These are phyloP conservation scores for Procambarus clarkii DNA, from an alignment of 1,140 invertebrate genomes.

Conservation along the genomic window DNA sequence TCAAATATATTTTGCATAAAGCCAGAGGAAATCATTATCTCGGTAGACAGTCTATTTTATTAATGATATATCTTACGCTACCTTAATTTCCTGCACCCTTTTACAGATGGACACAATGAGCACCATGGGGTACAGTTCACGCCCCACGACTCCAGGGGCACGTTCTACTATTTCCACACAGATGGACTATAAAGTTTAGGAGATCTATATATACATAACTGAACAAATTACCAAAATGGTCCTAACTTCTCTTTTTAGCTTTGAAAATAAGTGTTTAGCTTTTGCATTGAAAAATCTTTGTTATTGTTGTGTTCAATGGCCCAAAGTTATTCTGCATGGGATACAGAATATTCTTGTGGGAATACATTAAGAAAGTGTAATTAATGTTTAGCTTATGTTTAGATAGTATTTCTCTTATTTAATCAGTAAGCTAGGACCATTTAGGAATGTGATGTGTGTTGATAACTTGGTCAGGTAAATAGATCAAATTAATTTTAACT, in stretches of 20 bases:
- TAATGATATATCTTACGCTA: neutral
- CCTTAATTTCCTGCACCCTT: conserved; percentile 35
- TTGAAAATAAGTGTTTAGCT: no score
- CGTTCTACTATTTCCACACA: conserved; percentile 68
- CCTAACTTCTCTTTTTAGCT: no score
- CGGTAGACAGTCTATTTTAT: neutral
- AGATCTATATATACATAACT: neutral
- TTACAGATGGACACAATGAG: conserved; percentile 72
- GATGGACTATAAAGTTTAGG: conserved; percentile 61
- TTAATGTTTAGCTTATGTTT: neutral
- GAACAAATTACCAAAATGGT: no score
- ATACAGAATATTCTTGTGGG: no score
- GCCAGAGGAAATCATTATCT: neutral
- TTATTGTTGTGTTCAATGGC: no score
- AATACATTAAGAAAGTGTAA: neutral
- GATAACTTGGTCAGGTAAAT: no score
- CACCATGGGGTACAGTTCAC: conserved; percentile 57
- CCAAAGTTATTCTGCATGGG: no score
- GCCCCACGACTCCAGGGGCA: conserved; percentile 70
- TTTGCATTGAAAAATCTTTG: no score
- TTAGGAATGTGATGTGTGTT: no score
- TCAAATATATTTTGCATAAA: neutral
- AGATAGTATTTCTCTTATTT: neutral
- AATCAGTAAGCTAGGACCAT: no score
- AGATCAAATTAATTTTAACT: no score